phyloP scores from a whole-genome alignment of 2,888 invertebrate genomes.

The Ennomos erosarius region DNA sequence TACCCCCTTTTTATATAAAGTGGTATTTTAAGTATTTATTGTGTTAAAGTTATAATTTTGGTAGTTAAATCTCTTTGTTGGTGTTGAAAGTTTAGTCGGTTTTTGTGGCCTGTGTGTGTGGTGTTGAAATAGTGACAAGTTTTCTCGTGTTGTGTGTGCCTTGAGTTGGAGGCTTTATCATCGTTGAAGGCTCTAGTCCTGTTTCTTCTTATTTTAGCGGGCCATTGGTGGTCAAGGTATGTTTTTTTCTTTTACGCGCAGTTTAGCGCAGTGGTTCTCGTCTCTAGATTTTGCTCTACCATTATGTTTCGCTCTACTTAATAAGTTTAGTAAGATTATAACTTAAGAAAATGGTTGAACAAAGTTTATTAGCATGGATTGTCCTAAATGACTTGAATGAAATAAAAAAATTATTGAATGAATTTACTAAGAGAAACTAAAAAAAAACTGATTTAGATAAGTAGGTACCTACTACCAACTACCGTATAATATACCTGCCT shows the following conservation, averaged over 20 bases:
- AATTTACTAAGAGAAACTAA: too few relatives aligned
- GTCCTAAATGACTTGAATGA: background rate
- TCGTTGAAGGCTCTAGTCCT: conserved; percentile 52
- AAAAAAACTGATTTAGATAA: too few relatives aligned
- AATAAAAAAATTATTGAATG: background rate
- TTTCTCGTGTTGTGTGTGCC: conserved; percentile 75
- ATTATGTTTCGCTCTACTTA: conserved; percentile 21
- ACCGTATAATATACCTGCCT: too few relatives aligned
- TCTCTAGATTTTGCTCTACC: conserved; percentile 17
- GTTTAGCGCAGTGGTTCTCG: conserved; percentile 11
- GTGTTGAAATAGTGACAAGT: conserved; percentile 78
- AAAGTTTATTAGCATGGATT: background rate
- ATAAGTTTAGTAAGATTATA: conserved; percentile 7
- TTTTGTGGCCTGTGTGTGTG: conserved; percentile 44
- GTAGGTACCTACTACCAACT: too few relatives aligned
- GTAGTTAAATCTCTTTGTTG: conserved; percentile 36
- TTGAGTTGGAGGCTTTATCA: conserved; percentile 76
- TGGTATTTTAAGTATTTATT: conserved; percentile 14
- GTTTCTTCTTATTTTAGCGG: conserved; percentile 62
- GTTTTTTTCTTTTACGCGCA: conserved; percentile 25
- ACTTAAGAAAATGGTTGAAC: background rate
- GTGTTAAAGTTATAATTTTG: conserved; percentile 17
- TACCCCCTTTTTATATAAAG: conserved; percentile 48
- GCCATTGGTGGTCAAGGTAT: conserved; percentile 69
- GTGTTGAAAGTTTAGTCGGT: conserved; percentile 35